These are phyloP conservation scores for Cynopterus brachyotis DNA, from an alignment of 2,113 vertebrate species.

Conservation along the genomic window DNA sequence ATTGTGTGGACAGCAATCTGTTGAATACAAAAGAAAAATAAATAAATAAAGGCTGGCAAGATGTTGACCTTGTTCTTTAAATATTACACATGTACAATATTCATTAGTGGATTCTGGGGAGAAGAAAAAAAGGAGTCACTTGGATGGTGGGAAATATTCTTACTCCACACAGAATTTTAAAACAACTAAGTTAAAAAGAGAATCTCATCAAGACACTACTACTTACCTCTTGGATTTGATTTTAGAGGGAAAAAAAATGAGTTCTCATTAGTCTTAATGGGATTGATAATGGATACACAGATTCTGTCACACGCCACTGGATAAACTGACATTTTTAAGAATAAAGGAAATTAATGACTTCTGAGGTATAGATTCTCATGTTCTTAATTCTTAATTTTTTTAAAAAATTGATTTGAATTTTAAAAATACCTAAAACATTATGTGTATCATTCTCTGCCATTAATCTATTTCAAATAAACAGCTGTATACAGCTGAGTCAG, in stretches of 20 bases:
- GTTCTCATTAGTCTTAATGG: neutral
- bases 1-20: conserved; percentile 72
- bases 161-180: neutral
- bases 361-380: neutral
- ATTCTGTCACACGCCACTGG: neutral
- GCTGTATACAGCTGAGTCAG: neutral
- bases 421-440: neutral
- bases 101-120: neutral
- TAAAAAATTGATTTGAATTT: neutral
- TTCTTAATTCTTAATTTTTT: neutral
- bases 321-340: conserved; percentile 23
- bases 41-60: conserved; percentile 77
- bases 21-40: conserved; percentile 79
- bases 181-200: neutral
- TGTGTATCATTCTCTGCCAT: neutral
- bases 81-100: neutral
- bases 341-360: conserved; percentile 38
- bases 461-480: neutral
- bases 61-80: neutral
- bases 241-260: neutral
- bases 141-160: neutral
- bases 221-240: neutral
- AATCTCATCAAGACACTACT: neutral
- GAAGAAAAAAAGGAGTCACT: neutral
- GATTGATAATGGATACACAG: neutral